Base-by-base conservation (phyloP, 2,113 vertebrate species). In the Pelodiscus sinensis region DNA sequence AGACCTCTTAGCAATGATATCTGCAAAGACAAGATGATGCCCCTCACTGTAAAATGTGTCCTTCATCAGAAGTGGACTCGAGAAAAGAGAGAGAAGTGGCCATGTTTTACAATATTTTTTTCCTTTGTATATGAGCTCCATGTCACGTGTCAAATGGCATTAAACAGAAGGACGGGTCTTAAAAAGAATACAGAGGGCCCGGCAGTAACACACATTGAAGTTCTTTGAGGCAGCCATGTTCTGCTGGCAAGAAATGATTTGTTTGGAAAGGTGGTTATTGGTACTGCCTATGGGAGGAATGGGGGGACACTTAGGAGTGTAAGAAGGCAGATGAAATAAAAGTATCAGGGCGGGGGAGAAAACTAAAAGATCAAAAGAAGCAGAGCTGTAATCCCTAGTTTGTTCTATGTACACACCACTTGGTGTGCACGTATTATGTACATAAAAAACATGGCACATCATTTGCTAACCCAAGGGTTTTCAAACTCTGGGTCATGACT, bases 281-380 rank as follows among this genome's bases (percentile, higher is more conserved):
- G 2, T 60, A 73, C 24, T 68, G 82, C 10, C n/a, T 0, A 1
- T 21, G 0, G 0, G 65, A 60, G 1, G 0, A 60, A 0, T 3
- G 44, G 60, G 79, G 0, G 2, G 44, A n/a, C 35, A 8, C 25
- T 82, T 29, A 31, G 83, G 56, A n/a, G 71, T 11, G n/a, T 18
- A 44, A 83, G n/a, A 50, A 65, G 19, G 88, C 19, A 24, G 9
- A 29, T 71, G n/a, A 51, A 35, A 6, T 0, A 12, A 15, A 65
- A 25, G 84, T 5, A 19, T 79, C 50, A 31, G 58, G 38, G 24
- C 21, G 75, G 71, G 15, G 57, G 35, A 94, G 77, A 16, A 89
- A 8, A 84, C n/a, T 38, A 71, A 19, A 35, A 50, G 8, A 65
- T 7, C 73, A 94, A 89, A 62, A 58, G 24, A 81, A 78, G 2